phyloP scores from a whole-genome alignment of 2,797 vertebrate genomes.

The Hipposideros larvatus region DNA sequence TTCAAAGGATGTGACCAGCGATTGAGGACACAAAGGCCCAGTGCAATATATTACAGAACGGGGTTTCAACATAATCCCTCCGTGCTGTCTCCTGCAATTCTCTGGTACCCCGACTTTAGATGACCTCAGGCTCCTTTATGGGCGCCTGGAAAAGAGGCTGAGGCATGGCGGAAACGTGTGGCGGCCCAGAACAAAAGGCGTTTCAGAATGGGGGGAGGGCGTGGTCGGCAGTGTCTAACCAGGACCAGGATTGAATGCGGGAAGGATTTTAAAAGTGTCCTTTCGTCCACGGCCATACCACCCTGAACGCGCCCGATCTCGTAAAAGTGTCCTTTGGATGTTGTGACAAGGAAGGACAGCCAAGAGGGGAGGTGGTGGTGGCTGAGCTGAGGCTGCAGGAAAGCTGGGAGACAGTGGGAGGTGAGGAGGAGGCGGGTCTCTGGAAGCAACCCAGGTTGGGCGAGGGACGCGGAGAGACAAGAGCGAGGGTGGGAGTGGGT shows the following conservation, averaged over 20 bases:
- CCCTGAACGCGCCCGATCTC: too few species aligned
- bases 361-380: background rate
- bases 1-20: constrained; percentile 5
- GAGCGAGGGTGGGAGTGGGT: too few species aligned
- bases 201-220: background rate
- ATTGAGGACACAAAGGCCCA: background rate
- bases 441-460: background rate
- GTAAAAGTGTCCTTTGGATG: background rate
- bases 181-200: background rate
- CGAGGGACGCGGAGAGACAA: background rate
- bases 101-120: background rate
- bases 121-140: background rate
- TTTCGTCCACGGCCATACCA: too few species aligned
- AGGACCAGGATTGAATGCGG: background rate
- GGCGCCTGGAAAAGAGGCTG: background rate
- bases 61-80: background rate
- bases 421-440: background rate
- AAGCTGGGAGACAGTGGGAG: background rate
- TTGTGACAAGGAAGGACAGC: background rate
- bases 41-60: background rate
- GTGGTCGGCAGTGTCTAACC: background rate
- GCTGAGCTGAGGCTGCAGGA: background rate
- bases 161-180: too few species aligned
- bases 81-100: background rate
- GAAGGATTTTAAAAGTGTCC: too few species aligned